Evolutionary conservation across 2,888 invertebrate genomes (phyloP).

Genomic region (Cloeon dipterum): DNA sequence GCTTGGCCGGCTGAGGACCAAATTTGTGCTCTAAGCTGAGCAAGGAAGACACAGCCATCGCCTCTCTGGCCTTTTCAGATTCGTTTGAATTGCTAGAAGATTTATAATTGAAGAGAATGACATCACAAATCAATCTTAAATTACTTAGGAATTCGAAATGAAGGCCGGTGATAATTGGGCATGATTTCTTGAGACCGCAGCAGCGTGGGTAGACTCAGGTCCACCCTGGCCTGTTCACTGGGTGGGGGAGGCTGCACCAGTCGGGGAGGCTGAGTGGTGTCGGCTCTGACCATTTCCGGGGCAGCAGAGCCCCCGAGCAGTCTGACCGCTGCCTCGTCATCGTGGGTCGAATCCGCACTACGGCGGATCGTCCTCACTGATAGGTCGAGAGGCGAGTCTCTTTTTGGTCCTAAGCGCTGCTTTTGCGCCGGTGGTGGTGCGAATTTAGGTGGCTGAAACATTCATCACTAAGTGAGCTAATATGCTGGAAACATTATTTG

Average conservation of each 20-base stretch:
- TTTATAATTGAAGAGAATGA: background rate
- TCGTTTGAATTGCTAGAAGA: background rate
- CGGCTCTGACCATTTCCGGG: constrained; percentile 17
- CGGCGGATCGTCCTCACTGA: constrained; percentile 77
- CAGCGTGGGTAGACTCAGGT: background rate
- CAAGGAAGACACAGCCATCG: too few relatives aligned
- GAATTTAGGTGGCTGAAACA: constrained; percentile 15
- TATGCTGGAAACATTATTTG: too few relatives aligned
- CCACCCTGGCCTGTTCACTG: too few relatives aligned
- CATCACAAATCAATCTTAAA: background rate
- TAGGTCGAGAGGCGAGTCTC: constrained; percentile 63
- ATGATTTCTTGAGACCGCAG: background rate
- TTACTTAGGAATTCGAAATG: background rate
- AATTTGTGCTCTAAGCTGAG: background rate
- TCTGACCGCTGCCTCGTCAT: constrained; percentile 30
- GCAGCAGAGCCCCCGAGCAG: constrained; percentile 24
- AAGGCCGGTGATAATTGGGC: background rate
- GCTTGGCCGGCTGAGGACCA: background rate
- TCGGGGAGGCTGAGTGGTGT: background rate
- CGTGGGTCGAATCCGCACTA: constrained; percentile 67
- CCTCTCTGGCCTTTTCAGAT: background rate
- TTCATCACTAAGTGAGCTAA: too few relatives aligned
- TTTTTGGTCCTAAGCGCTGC: constrained; percentile 19
- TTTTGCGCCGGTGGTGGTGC: constrained; percentile 11
- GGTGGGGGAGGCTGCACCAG: constrained; percentile 1